Conservation (phyloP, 2,797 vertebrate genomes). For the Petrocephalus sullivani region DNA sequence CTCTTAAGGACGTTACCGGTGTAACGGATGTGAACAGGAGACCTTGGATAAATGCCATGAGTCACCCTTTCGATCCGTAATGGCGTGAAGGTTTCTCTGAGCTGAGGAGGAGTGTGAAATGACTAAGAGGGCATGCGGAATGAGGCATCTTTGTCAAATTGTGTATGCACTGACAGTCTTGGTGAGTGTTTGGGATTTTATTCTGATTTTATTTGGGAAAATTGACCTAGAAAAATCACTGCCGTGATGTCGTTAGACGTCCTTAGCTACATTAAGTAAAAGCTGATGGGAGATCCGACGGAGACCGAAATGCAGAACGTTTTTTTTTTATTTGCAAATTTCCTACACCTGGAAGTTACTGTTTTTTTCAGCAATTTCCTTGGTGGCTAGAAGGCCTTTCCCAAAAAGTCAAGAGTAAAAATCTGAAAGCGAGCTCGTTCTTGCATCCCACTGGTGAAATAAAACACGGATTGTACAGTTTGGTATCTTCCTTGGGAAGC, state of each 20-base stretch:
- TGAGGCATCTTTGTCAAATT: neutral
- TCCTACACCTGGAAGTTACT: conserved; percentile 8
- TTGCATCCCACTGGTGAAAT: neutral
- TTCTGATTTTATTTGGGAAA: neutral
- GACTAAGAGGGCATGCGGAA: neutral
- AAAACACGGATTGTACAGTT: neutral
- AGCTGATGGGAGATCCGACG: neutral
- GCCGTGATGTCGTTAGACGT: neutral
- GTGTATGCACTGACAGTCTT: too few species aligned
- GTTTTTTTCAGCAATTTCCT: neutral
- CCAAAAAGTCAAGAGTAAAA: neutral
- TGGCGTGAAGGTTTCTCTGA: neutral
- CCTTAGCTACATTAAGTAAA: neutral
- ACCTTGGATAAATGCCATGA: neutral
- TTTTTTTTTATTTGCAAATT: neutral
- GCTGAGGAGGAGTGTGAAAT: neutral
- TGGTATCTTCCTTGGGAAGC: neutral
- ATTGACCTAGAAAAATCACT: neutral
- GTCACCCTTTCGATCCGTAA: neutral
- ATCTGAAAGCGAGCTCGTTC: neutral
- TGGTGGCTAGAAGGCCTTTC: neutral
- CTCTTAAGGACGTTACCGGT: neutral
- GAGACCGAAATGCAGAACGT: neutral
- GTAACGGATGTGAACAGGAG: neutral
- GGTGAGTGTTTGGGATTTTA: neutral